Base-by-base conservation (phyloP, 2,888 invertebrate species). In the Diadegma fenestrale region DNA sequence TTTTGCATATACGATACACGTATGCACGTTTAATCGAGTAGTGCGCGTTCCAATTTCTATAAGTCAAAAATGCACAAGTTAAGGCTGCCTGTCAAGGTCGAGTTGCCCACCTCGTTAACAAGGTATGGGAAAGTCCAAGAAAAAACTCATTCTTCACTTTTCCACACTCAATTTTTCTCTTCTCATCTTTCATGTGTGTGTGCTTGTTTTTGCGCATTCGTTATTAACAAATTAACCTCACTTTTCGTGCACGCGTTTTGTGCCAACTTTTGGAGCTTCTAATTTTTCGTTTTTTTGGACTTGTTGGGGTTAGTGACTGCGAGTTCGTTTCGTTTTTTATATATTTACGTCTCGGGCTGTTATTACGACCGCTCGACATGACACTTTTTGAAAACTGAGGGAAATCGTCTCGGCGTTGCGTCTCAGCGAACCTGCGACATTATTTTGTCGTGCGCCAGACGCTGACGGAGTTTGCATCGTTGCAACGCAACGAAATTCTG, bases 71-170 rank as follows among this genome's bases (percentile, higher is more conserved):
- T 93, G 93, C 92, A 92, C 90, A 93, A 93, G 90, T 90, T 93
- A 88, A 91, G 92, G 88, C 89, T 92, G 87, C 91, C 93, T 90
- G 92, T 92, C 91, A 93, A 93, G 92, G 92, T 93, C 87, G 92
- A 93, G 90, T 92, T 93, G 87, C 93, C 93, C 88, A 90, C 91
- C 88, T 90, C 89, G 88, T 88, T 93, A 89, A 92, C 93, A 92
- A 93, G 93, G 93, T 93, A 93, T 91, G 92, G 89, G 84, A 85
- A 89, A 89, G 87, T 87, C 87, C 90, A 6, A 89, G 90, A 89
- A 22, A 89, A 89, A 88, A 81, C 54, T 22, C 22, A 54, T 22
- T 54, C 12, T 7, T 22, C 8, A 22, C 1, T 54, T 22, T 1
- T 22, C 4, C 22, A 12, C 3, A 54, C 22, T 22, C 2, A 54